Base-by-base conservation (phyloP, 2,113 vertebrate species). In the Microtus pennsylvanicus region DNA sequence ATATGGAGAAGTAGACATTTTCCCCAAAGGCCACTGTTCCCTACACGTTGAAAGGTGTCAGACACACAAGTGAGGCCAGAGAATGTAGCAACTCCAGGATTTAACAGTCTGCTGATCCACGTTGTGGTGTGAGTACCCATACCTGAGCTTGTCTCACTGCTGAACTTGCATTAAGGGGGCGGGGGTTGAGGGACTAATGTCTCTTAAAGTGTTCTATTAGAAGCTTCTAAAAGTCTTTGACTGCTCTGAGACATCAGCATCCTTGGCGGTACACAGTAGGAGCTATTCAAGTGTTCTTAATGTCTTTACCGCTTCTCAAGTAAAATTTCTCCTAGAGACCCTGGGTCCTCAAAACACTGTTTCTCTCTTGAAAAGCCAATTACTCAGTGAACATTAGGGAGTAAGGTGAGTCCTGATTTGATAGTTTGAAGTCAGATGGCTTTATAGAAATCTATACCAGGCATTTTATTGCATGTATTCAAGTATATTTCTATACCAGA, bases 281-380 rank as follows among this genome's bases (percentile, higher is more conserved):
- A 45, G 12, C 91, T 82, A 21, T 21, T 72, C 65, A n/a, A 87
- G 22, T 94, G 21, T 91, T 77, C 52, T 74, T 80, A 85, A 82
- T 17, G 67, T 63, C 72, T 89, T 89, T 3, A 69, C 50, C 6
- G 30, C 55, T 85, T 86, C 50, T 61, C 17, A 90, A 85, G 77
- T 61, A 22, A 21, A 52, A 88, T 89, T 90, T 69, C 67, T 89
- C 72, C 52, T 55, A 3, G 58, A 74, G 74, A 45, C 3, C 17
- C 8, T 67, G 33, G 16, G 16, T 85, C 70, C 80, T 91, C 61
- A 91, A 89, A 94, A 45, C 22, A 86, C 38, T 74, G 77, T 90
- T 95, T 94, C 42, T 38, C 58, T 93, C 63, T 87, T 82, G 77
- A 88, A 96, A 35, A 93, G 77, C 61, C 14, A 83, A 30, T 91